Evolutionary conservation across 2,113 vertebrate genomes (phyloP).

Genomic region (Amphiprion percula): DNA sequence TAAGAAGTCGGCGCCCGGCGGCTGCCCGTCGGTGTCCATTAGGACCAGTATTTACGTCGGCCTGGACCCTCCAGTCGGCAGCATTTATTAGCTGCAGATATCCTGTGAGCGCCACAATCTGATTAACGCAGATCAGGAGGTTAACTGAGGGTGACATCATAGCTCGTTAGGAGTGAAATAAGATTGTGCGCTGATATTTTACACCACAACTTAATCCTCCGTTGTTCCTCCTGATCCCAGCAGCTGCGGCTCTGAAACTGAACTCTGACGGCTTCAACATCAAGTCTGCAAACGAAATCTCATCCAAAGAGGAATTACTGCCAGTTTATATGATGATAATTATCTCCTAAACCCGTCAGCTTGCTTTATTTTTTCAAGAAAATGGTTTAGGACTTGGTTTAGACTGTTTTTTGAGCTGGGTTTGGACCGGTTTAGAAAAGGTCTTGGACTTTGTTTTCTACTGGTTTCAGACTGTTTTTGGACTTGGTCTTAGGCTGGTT

Average conservation of each 20-base stretch:
- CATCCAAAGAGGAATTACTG: too few species aligned
- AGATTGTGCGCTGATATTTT: slow-evolving; percentile 44
- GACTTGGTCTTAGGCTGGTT: too few species aligned
- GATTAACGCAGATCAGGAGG: slow-evolving; percentile 43
- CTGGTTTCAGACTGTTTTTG: too few species aligned
- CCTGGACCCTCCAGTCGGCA: slow-evolving; percentile 1
- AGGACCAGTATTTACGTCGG: slow-evolving; percentile 24
- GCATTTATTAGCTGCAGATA: slow-evolving; percentile 33
- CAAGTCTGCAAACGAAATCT: background rate
- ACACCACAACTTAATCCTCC: slow-evolving; percentile 34
- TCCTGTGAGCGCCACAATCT: slow-evolving; percentile 36
- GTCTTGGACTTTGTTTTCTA: too few species aligned
- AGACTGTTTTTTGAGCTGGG: too few species aligned
- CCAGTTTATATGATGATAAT: background rate
- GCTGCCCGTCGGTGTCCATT: slow-evolving; percentile 15
- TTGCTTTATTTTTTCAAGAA: too few species aligned
- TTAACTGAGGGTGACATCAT: slow-evolving; percentile 56
- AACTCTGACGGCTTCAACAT: slow-evolving; percentile 9
- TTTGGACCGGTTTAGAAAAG: too few species aligned
- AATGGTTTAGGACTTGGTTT: too few species aligned
- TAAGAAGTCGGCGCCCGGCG: slow-evolving; percentile 8
- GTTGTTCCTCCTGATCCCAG: background rate
- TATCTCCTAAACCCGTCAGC: too few species aligned
- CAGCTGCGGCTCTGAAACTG: slow-evolving; percentile 42
- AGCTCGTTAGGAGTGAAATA: slow-evolving; percentile 1